Percentiles rank a stretch among this genome's conserved stretches.
Evolutionary conservation across 2,113 vertebrate genomes (phyloP).

Genomic region (Rissa tridactyla): DNA sequence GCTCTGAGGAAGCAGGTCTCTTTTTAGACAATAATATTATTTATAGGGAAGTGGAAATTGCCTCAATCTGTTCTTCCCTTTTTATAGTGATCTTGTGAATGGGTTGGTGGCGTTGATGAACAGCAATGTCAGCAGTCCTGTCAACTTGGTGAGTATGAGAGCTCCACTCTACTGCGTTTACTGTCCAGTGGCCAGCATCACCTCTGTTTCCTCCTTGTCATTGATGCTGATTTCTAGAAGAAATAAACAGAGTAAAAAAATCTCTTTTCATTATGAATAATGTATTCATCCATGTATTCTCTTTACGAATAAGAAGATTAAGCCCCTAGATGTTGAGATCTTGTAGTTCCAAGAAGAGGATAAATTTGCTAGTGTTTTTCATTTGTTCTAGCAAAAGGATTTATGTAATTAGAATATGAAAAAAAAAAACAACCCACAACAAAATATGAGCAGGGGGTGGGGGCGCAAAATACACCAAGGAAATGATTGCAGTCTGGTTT

Average conservation of each 20-base stretch:
- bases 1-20: neutral
- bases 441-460: rapidly evolving
- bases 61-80: neutral
- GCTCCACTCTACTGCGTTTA: neutral
- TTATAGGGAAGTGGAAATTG: neutral
- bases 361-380: neutral
- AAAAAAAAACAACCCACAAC: neutral
- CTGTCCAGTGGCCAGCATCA: neutral
- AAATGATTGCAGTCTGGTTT: neutral
- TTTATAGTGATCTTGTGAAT: conserved; percentile 92
- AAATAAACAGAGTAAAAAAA: neutral
- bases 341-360: neutral
- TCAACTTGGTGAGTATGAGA: conserved; percentile 90
- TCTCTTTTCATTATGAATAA: neutral
- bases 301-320: neutral
- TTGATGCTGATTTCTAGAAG: neutral
- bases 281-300: neutral
- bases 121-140: conserved; percentile 98
- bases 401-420: neutral
- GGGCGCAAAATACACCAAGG: neutral
- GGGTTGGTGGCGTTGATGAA: conserved; percentile 97
- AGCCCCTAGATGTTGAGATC: neutral
- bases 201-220: neutral
- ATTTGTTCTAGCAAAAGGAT: neutral
- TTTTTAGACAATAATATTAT: neutral